Conservation (phyloP, 2,797 vertebrate genomes). For the Florisuga fusca region DNA sequence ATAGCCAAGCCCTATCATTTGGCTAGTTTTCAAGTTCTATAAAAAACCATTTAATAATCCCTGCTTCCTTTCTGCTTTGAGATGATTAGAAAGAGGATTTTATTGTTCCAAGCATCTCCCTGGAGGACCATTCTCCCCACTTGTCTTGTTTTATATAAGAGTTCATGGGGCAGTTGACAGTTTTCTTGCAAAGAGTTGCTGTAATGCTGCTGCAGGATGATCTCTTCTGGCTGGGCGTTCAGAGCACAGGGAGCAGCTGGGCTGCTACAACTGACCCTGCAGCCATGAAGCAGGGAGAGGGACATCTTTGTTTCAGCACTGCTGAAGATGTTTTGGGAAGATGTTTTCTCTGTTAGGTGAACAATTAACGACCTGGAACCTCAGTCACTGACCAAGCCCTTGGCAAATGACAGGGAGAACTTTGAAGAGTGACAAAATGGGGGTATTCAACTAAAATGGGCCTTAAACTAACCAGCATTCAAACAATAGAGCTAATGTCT, state of each 20-base stretch:
- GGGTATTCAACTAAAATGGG: background rate
- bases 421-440: background rate
- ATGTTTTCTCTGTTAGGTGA: background rate
- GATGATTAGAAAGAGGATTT: constrained; percentile 21
- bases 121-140: background rate
- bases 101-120: background rate
- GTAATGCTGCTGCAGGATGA: background rate
- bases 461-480: background rate
- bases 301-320: background rate
- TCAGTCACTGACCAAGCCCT: background rate
- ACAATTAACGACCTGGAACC: background rate
- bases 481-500: background rate
- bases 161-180: background rate
- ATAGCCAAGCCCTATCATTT: background rate
- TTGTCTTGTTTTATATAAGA: background rate
- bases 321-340: background rate
- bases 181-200: background rate
- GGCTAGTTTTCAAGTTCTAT: constrained; percentile 25
- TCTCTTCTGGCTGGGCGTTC: background rate
- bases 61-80: background rate
- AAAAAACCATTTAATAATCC: constrained; percentile 52
- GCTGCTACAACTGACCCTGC: background rate
- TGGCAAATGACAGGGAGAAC: background rate
- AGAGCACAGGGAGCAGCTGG: background rate
- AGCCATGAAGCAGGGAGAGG: background rate